Evolutionary conservation across 30 jellyfish, hydroid and myxozoan genomes (phyloP).

Genomic region (Phacellophora camtschatica): DNA sequence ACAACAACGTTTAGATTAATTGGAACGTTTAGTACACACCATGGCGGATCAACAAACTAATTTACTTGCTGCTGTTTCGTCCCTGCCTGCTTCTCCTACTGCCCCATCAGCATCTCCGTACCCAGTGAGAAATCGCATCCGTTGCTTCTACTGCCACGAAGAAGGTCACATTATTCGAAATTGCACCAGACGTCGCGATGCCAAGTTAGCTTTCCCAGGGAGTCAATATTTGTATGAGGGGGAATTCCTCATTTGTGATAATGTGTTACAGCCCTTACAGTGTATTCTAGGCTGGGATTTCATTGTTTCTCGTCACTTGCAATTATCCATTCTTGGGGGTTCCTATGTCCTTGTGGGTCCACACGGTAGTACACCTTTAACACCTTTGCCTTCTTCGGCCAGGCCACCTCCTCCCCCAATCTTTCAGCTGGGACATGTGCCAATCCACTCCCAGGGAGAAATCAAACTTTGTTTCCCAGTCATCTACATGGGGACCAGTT

Average conservation of each 20-base stretch:
- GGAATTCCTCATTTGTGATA: slow-evolving; percentile 1
- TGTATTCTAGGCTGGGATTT: slow-evolving; percentile 33
- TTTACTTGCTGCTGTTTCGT: slow-evolving; percentile 1
- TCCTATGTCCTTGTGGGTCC: slow-evolving; percentile 1
- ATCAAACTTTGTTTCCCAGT: slow-evolving; percentile 17
- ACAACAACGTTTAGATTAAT: slow-evolving; percentile 9
- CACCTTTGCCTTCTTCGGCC: not conserved
- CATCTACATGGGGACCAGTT: slow-evolving; percentile 20
- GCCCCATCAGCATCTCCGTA: not conserved
- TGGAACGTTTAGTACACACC: not conserved
- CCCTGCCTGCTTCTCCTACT: slow-evolving; percentile 4
- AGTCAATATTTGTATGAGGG: not conserved
- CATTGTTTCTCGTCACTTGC: not conserved
- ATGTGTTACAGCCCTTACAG: not conserved
- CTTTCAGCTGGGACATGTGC: slow-evolving; percentile 22
- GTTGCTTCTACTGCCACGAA: slow-evolving; percentile 31
- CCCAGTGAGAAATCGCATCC: too few species aligned
- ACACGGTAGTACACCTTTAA: slow-evolving; percentile 7
- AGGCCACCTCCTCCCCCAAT: slow-evolving; percentile 5
- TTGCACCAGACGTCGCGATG: not conserved
- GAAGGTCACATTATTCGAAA: slow-evolving; percentile 17
- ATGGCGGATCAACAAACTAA: slow-evolving; percentile 36
- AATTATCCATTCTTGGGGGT: not conserved
- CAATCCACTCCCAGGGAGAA: slow-evolving; percentile 2
- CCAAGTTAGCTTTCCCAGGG: not conserved